phyloP scores from a whole-genome alignment of 1,140 invertebrate genomes.

The Atta colombica region DNA sequence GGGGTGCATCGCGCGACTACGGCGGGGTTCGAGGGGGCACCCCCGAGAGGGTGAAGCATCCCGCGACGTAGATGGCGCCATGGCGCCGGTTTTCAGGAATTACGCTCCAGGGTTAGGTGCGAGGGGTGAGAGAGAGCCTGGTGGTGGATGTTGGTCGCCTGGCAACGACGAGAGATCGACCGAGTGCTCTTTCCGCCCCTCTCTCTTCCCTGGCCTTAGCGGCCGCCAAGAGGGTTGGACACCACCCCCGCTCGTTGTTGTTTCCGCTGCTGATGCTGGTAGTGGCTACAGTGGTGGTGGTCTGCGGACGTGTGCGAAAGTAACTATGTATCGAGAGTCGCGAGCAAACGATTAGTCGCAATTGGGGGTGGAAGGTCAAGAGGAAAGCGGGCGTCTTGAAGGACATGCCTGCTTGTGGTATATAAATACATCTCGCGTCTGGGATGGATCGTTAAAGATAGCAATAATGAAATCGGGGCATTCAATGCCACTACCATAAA shows the following conservation, averaged over 20 bases:
- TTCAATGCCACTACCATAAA: background rate
- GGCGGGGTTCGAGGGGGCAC: constrained; percentile 80
- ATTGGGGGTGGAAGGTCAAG: constrained; percentile 51
- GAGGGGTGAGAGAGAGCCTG: constrained; percentile 52
- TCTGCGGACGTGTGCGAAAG: constrained; percentile 34
- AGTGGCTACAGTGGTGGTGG: background rate
- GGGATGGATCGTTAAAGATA: background rate
- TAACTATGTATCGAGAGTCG: constrained; percentile 29
- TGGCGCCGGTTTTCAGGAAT: constrained; percentile 56
- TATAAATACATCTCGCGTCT: constrained; percentile 35
- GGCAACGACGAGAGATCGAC: constrained; percentile 86
- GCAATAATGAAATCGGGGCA: constrained; percentile 34
- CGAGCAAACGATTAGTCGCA: constrained; percentile 38
- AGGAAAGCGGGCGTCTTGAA: constrained; percentile 23
- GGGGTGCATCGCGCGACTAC: constrained; percentile 83
- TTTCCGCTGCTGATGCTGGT: constrained; percentile 33
- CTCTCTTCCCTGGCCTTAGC: constrained; percentile 40
- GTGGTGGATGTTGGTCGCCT: constrained; percentile 84
- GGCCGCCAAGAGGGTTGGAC: constrained; percentile 41
- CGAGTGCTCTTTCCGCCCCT: constrained; percentile 73
- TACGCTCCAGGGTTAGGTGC: constrained; percentile 61
- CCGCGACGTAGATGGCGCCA: constrained; percentile 66
- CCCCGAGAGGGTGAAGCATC: constrained; percentile 64
- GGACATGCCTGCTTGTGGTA: background rate
- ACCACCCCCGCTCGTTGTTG: constrained; percentile 65